Conservation (phyloP, 2,113 vertebrate genomes). For the Tetraodon nigroviridis region DNA sequence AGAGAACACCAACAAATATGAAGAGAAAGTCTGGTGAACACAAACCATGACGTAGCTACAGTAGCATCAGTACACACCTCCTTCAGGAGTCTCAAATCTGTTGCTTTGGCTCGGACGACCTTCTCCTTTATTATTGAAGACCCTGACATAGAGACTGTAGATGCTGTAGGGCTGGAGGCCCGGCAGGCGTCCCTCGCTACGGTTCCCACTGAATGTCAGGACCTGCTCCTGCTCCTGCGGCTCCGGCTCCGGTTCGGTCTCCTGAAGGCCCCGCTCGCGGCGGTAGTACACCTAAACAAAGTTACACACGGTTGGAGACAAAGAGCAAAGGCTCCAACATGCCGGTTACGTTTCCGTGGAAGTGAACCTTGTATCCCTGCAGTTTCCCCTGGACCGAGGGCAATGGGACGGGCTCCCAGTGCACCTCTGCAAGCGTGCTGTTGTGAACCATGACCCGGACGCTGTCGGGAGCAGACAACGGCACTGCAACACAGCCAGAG, state of each 20-base stretch:
- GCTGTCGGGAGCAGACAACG: constrained; percentile 82
- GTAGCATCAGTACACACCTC: constrained; percentile 79
- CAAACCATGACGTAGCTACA: neutral
- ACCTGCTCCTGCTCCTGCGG: constrained; percentile 80
- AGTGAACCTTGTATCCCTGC: constrained; percentile 84
- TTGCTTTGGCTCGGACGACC: constrained; percentile 82
- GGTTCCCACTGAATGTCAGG: constrained; percentile 83
- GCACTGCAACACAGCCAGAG: constrained; percentile 70
- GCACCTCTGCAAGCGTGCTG: constrained; percentile 85
- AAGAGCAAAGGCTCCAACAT: neutral
- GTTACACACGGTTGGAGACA: neutral
- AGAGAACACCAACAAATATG: too few species aligned
- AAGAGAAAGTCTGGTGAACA: neutral
- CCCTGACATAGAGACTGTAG: constrained; percentile 83
- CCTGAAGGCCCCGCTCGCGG: constrained; percentile 75
- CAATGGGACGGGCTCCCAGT: constrained; percentile 84
- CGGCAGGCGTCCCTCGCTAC: constrained; percentile 82
- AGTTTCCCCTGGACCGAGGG: constrained; percentile 82
- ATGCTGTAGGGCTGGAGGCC: constrained; percentile 86
- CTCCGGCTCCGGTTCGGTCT: constrained; percentile 69
- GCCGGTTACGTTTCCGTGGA: neutral
- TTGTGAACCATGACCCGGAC: constrained; percentile 82
- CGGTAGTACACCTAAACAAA: constrained; percentile 83
- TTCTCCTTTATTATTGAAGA: constrained; percentile 89
- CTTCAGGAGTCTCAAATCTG: constrained; percentile 87